These are phyloP conservation scores for Unio delphinus DNA, from an alignment of 2,888 invertebrate species.

Conservation along the genomic window DNA sequence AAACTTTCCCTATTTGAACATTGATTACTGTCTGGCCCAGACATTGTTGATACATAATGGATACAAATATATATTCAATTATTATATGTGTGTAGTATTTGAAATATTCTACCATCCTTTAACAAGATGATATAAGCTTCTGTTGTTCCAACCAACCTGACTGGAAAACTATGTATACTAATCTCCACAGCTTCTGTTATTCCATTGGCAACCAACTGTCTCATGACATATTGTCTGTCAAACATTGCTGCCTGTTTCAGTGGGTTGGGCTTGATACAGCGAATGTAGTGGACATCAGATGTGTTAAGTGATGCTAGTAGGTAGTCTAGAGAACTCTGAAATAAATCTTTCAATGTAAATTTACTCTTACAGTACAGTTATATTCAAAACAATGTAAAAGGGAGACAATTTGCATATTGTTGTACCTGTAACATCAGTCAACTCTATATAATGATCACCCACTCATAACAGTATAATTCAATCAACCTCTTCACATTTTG, in stretches of 20 bases:
- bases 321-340: constrained; percentile 57
- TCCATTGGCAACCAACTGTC: constrained; percentile 61
- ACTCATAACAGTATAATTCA: no score
- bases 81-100: no score
- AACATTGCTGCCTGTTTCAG: constrained; percentile 34
- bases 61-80: no score
- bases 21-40: no score
- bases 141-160: constrained; percentile 40
- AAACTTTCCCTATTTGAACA: no score
- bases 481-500: no score
- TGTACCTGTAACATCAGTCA: no score
- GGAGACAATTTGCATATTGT: not conserved
- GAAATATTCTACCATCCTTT: no score
- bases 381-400: not conserved
- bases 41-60: no score
- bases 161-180: constrained; percentile 54
- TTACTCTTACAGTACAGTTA: not conserved
- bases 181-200: constrained; percentile 64
- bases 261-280: constrained; percentile 64
- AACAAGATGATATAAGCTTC: no score
- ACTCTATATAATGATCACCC: no score
- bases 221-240: constrained; percentile 52
- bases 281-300: constrained; percentile 62
- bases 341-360: not conserved
- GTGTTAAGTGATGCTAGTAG: constrained; percentile 47